Percentiles rank a stretch among this genome's conserved stretches.
Conservation (phyloP, 64 coral and sea anemone genomes). For the Montipora foliosa region DNA sequence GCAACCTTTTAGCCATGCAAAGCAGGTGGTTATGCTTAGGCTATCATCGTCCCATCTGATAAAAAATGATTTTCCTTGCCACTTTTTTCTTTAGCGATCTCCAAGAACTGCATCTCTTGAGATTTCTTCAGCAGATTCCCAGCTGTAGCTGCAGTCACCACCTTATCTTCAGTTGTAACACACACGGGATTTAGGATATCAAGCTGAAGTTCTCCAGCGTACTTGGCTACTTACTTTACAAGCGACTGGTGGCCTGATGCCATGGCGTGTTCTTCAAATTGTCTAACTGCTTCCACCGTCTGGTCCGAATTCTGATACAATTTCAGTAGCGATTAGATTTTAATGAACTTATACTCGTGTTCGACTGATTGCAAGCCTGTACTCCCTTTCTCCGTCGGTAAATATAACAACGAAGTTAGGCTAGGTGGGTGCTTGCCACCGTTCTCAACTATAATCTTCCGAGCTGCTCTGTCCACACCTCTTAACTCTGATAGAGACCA, state of each 20-base stretch:
- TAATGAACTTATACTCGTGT: too few relatives aligned
- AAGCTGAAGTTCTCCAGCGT: too few relatives aligned
- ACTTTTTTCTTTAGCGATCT: neutral
- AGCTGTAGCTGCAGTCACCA: neutral
- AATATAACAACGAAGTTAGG: neutral
- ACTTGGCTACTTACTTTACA: neutral
- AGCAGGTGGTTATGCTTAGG: neutral
- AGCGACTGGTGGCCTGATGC: neutral
- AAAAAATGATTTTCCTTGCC: neutral
- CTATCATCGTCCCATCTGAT: neutral
- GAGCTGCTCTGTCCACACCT: too few relatives aligned
- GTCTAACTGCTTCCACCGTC: neutral
- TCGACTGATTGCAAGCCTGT: neutral
- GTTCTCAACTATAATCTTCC: too few relatives aligned
- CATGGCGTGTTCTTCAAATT: neutral
- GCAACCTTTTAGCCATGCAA: neutral
- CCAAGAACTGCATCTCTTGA: neutral
- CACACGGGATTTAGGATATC: too few relatives aligned
- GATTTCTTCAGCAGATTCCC: neutral
- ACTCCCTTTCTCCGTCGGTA: neutral
- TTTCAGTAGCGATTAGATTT: too few relatives aligned
- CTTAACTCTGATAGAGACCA: too few relatives aligned
- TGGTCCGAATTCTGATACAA: neutral
- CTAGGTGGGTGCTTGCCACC: too few relatives aligned
- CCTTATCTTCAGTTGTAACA: neutral